Conservation (phyloP, 1,140 invertebrate genomes). For the Procambarus virginalis region DNA sequence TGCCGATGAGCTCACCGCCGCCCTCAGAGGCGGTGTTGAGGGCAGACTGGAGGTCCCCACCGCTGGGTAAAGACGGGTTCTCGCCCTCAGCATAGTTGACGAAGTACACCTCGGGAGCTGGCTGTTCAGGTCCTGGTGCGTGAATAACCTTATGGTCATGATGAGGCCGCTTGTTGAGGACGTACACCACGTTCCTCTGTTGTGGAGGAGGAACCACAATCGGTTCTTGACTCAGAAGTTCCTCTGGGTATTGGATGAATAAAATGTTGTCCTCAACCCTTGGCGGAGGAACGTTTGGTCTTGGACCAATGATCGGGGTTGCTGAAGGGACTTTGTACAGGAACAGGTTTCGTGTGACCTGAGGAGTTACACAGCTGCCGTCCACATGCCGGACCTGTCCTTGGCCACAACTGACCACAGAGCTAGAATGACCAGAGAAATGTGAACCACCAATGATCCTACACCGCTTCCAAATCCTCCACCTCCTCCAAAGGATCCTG, state of each 20-base stretch:
- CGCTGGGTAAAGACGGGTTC: conserved; percentile 31
- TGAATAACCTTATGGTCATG: conserved; percentile 16
- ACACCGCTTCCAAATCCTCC: not conserved
- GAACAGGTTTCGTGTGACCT: conserved; percentile 17
- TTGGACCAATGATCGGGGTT: conserved; percentile 6
- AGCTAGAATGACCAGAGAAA: too few relatives aligned
- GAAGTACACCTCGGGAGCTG: conserved; percentile 37
- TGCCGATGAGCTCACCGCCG: conserved; percentile 20
- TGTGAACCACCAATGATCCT: not conserved
- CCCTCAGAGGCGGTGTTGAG: conserved; percentile 24
- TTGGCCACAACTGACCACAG: not conserved
- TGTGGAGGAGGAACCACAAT: conserved; percentile 32
- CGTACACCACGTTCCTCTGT: conserved; percentile 39
- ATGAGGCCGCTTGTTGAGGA: conserved; percentile 28
- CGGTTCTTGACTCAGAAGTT: not conserved
- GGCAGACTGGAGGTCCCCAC: conserved; percentile 30
- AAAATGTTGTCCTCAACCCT: conserved; percentile 22
- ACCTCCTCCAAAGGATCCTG: not conserved
- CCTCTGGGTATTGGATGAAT: conserved; percentile 29
- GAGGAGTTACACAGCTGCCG: conserved; percentile 21
- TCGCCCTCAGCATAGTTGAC: conserved; percentile 42
- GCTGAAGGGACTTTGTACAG: not conserved
- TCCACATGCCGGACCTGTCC: conserved; percentile 8
- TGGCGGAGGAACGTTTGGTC: conserved; percentile 16
- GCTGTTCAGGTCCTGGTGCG: conserved; percentile 10